Base-by-base conservation (phyloP, 2,797 vertebrate genomes). In the Darevskia nairensis region DNA sequence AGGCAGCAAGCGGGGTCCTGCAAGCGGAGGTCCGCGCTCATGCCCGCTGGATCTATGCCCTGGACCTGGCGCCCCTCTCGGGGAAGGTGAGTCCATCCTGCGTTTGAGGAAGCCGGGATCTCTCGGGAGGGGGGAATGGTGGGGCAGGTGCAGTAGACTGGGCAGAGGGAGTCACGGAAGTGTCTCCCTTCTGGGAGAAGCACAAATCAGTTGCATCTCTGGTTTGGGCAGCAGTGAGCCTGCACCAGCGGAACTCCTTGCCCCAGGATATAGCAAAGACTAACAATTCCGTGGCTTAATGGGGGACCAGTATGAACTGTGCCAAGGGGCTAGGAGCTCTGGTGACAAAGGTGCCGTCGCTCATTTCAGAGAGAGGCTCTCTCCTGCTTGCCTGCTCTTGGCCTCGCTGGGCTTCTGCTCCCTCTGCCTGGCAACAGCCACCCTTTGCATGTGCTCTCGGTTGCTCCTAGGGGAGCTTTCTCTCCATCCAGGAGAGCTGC, bases 31-130 rank as follows among this genome's bases (percentile, higher is more conserved):
- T 99, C 92, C 97, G 93, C 0, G 98, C 98, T 84, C 99, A 99
- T 0, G 98, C 98, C 6, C 98, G 98, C 79, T 99, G 98, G 97
- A 97, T 99, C 95, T 98, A 98, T 66, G 98, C 98, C 1, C 95
- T 99, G 90, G 99, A 99, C 93, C 94, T 99, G 41, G 98, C 99
- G 2, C 98, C 98, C 0, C 96, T 97, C 80, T 97, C 96, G 1
- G 99, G 98, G 6, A 97, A 98, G 97, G 99, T 99, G 92, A 17
- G n/a, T 84, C 35, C 11, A 6, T n/a, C n/a, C 11, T 5, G 1
- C 0, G 1, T 5, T 35, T 4, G 10, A 4, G n/a, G 50, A 0
- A 3, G 21, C 0, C 6, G 21, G 32, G 8, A 3, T 11, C 0
- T 7, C 13, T 3, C 21, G 0, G 50, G 50, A 55, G 50, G 13